phyloP scores from a whole-genome alignment of 2,113 vertebrate genomes.

The Probosciger aterrimus region DNA sequence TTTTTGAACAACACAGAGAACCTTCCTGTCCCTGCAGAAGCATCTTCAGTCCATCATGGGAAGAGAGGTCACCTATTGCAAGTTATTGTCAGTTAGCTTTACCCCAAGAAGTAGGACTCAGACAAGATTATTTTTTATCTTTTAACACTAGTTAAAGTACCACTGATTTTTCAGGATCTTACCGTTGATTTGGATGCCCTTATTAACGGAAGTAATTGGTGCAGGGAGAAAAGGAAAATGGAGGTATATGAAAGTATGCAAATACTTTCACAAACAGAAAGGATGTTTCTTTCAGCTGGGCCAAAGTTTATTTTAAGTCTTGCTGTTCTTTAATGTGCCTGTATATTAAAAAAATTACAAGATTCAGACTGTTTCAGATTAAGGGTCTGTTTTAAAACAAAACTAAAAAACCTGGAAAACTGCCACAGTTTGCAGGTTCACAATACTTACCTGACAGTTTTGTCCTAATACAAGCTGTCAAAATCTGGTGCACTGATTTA shows the following conservation, averaged over 20 bases:
- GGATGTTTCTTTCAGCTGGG: background rate
- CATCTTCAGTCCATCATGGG: background rate
- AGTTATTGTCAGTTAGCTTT: background rate
- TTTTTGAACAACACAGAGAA: background rate
- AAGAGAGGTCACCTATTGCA: background rate
- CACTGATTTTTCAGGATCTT: background rate
- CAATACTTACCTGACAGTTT: background rate
- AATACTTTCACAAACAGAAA: background rate
- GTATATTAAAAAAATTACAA: background rate
- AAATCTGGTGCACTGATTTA: background rate
- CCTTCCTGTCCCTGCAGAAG: background rate
- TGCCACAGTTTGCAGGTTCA: background rate
- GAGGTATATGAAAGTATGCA: background rate
- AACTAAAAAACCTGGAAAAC: background rate
- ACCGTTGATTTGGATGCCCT: background rate
- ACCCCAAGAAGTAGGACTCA: background rate
- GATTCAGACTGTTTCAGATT: background rate
- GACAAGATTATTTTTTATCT: background rate
- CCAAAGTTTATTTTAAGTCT: background rate
- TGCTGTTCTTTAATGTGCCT: background rate
- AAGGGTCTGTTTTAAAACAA: background rate
- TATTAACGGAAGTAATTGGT: background rate
- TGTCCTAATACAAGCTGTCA: background rate
- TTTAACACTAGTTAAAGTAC: background rate
- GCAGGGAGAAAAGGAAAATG: background rate